phyloP scores from a whole-genome alignment of 2,888 invertebrate genomes.

The Drosophila neotestacea region DNA sequence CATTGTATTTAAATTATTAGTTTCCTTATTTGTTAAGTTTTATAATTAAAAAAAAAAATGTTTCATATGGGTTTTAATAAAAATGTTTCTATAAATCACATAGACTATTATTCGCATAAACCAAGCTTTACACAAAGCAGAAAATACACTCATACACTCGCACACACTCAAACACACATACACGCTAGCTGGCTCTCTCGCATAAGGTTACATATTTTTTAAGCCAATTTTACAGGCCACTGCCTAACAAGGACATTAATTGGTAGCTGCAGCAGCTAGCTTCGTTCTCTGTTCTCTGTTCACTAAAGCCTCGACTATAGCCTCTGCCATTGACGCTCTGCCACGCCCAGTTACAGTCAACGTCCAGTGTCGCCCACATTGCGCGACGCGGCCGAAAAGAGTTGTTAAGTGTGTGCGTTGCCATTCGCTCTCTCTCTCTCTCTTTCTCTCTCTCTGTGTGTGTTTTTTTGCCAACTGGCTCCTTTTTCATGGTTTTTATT shows the following conservation, averaged over 20 bases:
- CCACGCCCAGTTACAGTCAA: slow-evolving; percentile 37
- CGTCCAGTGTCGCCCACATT: slow-evolving; percentile 45
- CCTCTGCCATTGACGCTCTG: slow-evolving; percentile 26
- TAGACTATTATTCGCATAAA: slow-evolving; percentile 41
- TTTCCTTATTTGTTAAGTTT: not conserved
- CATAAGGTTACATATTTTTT: slow-evolving; percentile 82
- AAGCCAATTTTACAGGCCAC: slow-evolving; percentile 82
- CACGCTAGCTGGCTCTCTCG: slow-evolving; percentile 31
- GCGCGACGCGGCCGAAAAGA: slow-evolving; percentile 72
- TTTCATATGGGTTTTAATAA: not conserved
- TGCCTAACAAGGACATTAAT: slow-evolving; percentile 83
- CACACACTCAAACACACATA: slow-evolving; percentile 13
- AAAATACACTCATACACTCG: slow-evolving; percentile 14
- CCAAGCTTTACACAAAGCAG: slow-evolving; percentile 12
- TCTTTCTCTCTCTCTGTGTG: slow-evolving; percentile 34
- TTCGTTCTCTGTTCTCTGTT: not conserved
- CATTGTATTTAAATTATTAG: not conserved
- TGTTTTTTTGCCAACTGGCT: slow-evolving; percentile 57
- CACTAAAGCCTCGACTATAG: slow-evolving; percentile 26
- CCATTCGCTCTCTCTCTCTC: not conserved
- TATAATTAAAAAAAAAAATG: no score
- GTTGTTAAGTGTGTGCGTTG: slow-evolving; percentile 64
- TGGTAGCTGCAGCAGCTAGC: slow-evolving; percentile 73
- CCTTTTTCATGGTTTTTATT: slow-evolving; percentile 77
- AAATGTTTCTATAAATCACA: not conserved